A percentile compares a stretch with the other conserved stretches of the same genome.
Evolutionary conservation across 2,888 invertebrate genomes (phyloP).

Genomic region (Xanthorhoe designata): DNA sequence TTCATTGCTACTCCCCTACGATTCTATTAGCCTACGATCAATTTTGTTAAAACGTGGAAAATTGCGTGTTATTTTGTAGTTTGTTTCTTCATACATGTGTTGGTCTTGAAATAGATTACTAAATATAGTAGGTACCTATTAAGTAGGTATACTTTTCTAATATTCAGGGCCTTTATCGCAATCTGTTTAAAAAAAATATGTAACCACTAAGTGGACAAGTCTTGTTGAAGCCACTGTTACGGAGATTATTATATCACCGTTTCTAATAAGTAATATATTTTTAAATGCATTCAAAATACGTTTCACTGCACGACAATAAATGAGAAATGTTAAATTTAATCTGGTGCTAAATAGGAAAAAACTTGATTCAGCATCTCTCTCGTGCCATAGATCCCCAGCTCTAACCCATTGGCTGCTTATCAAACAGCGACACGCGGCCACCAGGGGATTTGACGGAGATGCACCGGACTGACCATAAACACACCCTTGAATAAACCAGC

Average conservation of each 20-base stretch:
- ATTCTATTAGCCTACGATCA: no score
- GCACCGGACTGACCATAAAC: constrained; percentile 63
- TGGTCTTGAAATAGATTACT: neutral
- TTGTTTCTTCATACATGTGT: neutral
- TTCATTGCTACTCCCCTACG: neutral
- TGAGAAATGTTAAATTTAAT: neutral
- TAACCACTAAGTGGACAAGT: no score
- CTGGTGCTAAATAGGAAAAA: neutral
- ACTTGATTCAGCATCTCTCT: constrained; percentile 29
- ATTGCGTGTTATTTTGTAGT: neutral
- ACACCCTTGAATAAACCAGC: constrained; percentile 33
- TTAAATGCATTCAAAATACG: no score
- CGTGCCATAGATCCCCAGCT: constrained; percentile 44
- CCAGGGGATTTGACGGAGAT: constrained; percentile 75
- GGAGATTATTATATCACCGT: no score
- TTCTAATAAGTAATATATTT: no score
- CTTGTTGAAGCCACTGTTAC: no score
- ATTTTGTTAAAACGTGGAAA: no score
- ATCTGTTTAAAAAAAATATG: no score
- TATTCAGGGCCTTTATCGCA: no score
- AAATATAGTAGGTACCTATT: no score
- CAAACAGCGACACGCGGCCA: constrained; percentile 74
- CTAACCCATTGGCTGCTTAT: constrained; percentile 73
- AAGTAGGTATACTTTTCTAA: neutral
- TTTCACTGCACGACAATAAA: no score